A percentile compares a stretch with the other conserved stretches of the same genome.
Evolutionary conservation across 2,113 vertebrate genomes (phyloP).

Genomic region (Mola mola): DNA sequence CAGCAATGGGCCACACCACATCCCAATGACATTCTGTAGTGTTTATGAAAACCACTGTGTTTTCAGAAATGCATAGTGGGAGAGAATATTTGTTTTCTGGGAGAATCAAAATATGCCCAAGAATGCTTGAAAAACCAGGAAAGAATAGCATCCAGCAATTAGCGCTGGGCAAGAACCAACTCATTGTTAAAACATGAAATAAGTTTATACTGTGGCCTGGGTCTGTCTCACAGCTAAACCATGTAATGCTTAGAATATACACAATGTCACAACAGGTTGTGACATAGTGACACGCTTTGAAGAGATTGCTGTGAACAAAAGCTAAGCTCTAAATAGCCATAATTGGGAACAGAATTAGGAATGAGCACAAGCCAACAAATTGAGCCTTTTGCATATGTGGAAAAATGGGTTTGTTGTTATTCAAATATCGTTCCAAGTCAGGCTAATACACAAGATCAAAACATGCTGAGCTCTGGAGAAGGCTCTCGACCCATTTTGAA

Average conservation of each 20-base stretch:
- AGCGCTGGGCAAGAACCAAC: slow-evolving; percentile 9
- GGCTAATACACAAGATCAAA: slow-evolving; percentile 57
- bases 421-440: slow-evolving; percentile 49
- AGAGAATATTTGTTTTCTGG: slow-evolving; percentile 26
- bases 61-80: no score
- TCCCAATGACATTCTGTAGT: slow-evolving; percentile 33
- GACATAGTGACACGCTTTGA: slow-evolving; percentile 25
- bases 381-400: slow-evolving; percentile 7
- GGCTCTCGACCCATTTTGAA: slow-evolving; percentile 48
- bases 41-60: no score
- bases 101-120: slow-evolving; percentile 38
- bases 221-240: slow-evolving; percentile 29
- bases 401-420: slow-evolving; percentile 21
- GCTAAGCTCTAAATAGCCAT: slow-evolving; percentile 17
- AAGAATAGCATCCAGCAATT: neutral
- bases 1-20: slow-evolving; percentile 31
- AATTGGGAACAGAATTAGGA: slow-evolving; percentile 18
- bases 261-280: slow-evolving; percentile 23
- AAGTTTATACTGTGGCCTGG: slow-evolving; percentile 2
- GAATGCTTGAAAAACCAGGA: slow-evolving; percentile 20
- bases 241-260: slow-evolving; percentile 11
- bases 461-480: slow-evolving; percentile 61
- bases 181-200: slow-evolving; percentile 34
- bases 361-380: slow-evolving; percentile 3
- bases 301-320: slow-evolving; percentile 45